A percentile compares a stretch with the other conserved stretches of the same genome.
Conservation (phyloP, 1,140 invertebrate genomes). For the Gonatopus flavifemur region DNA sequence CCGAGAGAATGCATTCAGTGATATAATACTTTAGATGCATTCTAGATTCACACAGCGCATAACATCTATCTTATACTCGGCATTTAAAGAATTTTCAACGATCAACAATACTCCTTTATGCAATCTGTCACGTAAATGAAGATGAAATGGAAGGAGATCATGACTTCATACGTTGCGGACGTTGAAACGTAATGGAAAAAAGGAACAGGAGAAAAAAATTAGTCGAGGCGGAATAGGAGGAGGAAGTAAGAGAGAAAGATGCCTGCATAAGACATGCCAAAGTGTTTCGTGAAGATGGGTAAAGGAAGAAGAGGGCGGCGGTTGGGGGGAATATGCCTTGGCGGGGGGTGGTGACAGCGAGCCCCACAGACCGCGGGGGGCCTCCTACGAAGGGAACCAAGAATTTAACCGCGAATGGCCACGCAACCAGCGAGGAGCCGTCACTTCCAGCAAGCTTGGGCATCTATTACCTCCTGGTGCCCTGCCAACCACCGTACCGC, state of each 20-base stretch:
- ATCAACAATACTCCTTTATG: too few species aligned
- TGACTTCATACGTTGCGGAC: constrained; percentile 14
- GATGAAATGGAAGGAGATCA: constrained; percentile 8
- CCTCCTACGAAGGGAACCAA: constrained; percentile 44
- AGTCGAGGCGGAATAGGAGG: background rate
- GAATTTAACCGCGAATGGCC: constrained; percentile 57
- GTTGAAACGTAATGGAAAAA: constrained; percentile 34
- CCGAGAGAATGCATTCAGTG: too few species aligned
- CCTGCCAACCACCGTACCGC: constrained; percentile 47
- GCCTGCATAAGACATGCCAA: too few species aligned
- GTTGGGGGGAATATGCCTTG: constrained; percentile 39
- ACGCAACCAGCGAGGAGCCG: constrained; percentile 54
- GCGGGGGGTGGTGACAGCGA: constrained; percentile 54
- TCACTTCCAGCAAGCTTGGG: constrained; percentile 51
- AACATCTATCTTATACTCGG: too few species aligned
- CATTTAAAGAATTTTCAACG: too few species aligned
- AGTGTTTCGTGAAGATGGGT: too few species aligned
- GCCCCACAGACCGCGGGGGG: constrained; percentile 47
- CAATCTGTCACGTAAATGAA: too few species aligned
- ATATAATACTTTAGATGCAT: too few species aligned
- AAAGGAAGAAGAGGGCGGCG: background rate
- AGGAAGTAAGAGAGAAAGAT: constrained; percentile 9
- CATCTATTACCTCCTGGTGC: constrained; percentile 59
- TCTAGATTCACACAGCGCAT: too few species aligned
- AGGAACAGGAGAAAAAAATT: constrained; percentile 13